Conservation (phyloP, 2,888 invertebrate species). For the Drosophila testacea region DNA sequence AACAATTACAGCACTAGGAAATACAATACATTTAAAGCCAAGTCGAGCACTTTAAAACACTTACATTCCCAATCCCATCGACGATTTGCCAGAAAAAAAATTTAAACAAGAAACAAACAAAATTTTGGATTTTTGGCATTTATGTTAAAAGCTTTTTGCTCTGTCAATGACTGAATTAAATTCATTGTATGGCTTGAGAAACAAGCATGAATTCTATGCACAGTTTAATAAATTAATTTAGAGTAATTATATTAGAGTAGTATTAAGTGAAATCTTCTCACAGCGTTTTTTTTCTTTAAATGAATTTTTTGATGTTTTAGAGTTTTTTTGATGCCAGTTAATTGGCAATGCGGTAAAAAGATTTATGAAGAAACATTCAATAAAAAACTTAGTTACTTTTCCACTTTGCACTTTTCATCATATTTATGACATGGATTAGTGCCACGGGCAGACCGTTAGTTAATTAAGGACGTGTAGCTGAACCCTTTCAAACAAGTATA, state of each 20-base stretch:
- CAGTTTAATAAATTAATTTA: conserved; percentile 5
- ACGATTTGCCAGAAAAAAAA: conserved; percentile 10
- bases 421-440: conserved; percentile 30
- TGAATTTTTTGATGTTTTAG: conserved; percentile 9
- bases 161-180: no score
- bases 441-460: conserved; percentile 28
- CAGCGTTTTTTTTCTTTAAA: background rate
- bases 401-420: conserved; percentile 15
- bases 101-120: background rate
- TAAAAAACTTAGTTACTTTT: conserved; percentile 11
- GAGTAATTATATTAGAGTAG: background rate
- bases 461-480: conserved; percentile 40
- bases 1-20: no score
- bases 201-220: background rate
- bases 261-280: background rate
- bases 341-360: conserved; percentile 15
- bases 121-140: background rate
- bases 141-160: background rate
- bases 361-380: conserved; percentile 8
- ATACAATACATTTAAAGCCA: conserved; percentile 11
- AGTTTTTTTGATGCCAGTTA: conserved; percentile 26
- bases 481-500: conserved; percentile 6
- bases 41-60: conserved; percentile 22
- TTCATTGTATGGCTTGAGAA: background rate
- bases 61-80: background rate